phyloP scores from a whole-genome alignment of 2,113 vertebrate genomes.

The Corythoichthys haematopterus region DNA sequence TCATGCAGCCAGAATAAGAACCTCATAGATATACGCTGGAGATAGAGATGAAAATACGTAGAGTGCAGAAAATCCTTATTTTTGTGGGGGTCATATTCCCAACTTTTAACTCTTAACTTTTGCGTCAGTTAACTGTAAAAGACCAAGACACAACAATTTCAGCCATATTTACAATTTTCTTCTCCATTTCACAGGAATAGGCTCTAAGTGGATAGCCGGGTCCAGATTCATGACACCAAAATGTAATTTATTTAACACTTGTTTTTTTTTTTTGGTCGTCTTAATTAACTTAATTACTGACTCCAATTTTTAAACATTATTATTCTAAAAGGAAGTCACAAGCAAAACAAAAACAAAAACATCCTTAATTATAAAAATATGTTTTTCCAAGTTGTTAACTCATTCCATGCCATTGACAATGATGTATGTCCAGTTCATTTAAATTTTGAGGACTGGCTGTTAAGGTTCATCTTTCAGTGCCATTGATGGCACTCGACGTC shows the following conservation, averaged over 20 bases:
- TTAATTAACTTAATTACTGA: not conserved
- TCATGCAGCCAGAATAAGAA: slow-evolving; percentile 23
- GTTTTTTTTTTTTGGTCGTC: not conserved
- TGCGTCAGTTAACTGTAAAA: not conserved
- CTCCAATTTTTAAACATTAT: not conserved
- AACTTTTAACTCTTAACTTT: not conserved
- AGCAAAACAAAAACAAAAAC: not conserved
- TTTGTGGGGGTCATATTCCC: not conserved
- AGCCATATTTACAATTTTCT: not conserved
- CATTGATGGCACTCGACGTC: too few relatives aligned
- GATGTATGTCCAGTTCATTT: too few relatives aligned
- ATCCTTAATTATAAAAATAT: too few relatives aligned
- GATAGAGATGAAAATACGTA: not conserved
- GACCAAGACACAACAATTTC: not conserved
- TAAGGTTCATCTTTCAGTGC: too few relatives aligned
- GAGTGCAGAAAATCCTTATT: not conserved
- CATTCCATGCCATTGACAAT: too few relatives aligned
- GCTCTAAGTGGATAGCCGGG: not conserved
- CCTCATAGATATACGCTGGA: not conserved
- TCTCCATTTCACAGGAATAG: not conserved
- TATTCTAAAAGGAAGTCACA: not conserved
- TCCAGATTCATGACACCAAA: not conserved
- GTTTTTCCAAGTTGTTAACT: too few relatives aligned
- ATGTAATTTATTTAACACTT: not conserved
- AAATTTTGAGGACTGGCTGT: not conserved